Percentiles rank a stretch among this genome's conserved stretches.
phyloP scores from a whole-genome alignment of 2,888 invertebrate genomes.

The Stenichneumon culpator region DNA sequence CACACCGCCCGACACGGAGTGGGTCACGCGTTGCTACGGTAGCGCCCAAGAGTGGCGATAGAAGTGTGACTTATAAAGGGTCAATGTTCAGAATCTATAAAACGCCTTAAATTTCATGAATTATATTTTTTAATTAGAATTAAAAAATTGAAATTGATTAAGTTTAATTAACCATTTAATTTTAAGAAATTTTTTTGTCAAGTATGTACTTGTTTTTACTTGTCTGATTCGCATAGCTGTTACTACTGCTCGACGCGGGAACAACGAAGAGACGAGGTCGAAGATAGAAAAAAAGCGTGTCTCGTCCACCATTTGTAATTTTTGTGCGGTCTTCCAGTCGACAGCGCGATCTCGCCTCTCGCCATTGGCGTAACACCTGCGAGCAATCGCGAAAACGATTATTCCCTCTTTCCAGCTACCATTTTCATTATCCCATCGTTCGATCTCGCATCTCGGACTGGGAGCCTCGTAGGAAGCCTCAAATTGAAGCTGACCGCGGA shows the following conservation, averaged over 20 bases:
- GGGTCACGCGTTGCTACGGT: too few relatives aligned
- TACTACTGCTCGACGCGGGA: background rate
- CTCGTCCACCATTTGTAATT: background rate
- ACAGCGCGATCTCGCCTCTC: background rate
- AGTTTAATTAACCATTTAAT: too few relatives aligned
- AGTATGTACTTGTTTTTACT: too few relatives aligned
- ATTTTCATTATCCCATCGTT: background rate
- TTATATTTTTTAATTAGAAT: too few relatives aligned
- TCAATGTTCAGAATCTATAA: too few relatives aligned
- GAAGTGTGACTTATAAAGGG: too few relatives aligned
- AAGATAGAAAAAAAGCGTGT: background rate
- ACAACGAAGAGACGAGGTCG: background rate
- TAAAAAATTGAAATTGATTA: too few relatives aligned
- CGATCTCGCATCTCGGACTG: background rate
- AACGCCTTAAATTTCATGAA: too few relatives aligned
- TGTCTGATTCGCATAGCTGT: too few relatives aligned
- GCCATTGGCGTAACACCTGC: conserved; percentile 19
- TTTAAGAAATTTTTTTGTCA: too few relatives aligned
- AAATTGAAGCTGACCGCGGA: background rate
- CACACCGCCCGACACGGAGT: too few relatives aligned
- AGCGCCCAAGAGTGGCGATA: too few relatives aligned
- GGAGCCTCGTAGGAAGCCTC: background rate
- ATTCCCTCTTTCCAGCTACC: background rate
- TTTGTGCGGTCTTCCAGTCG: background rate
- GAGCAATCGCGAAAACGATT: background rate